These are phyloP conservation scores for Eubasilissa regina DNA, from an alignment of 1,140 invertebrate genomes.

Conservation along the genomic window DNA sequence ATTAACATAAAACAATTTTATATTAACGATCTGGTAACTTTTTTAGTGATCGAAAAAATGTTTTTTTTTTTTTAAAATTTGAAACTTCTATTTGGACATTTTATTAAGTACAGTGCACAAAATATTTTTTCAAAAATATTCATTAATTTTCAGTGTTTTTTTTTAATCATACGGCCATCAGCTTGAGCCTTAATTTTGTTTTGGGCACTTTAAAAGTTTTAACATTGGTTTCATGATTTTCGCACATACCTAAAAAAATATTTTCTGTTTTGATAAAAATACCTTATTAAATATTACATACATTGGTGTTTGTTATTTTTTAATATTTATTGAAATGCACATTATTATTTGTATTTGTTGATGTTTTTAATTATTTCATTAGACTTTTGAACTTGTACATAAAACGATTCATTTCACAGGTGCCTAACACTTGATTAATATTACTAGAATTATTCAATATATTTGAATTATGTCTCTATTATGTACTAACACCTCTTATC, in stretches of 20 bases:
- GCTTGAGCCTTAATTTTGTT: not conserved
- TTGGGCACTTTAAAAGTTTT: no score
- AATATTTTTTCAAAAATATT: no score
- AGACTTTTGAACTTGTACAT: conserved; percentile 25
- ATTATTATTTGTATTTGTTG: conserved; percentile 16
- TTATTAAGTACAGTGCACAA: no score
- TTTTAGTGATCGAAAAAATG: no score
- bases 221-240: not conserved
- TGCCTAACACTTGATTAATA: conserved; percentile 31
- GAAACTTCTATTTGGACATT: no score
- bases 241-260: not conserved
- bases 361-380: conserved; percentile 9
- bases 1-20: no score
- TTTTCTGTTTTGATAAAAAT: no score
- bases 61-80: no score
- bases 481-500: conserved; percentile 62
- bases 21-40: no score
- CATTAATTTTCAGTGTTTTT: no score
- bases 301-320: conserved; percentile 40
- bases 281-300: not conserved
- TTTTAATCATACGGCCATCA: no score
- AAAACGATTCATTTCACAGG: conserved; percentile 13
- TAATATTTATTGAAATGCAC: conserved; percentile 37
- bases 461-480: not conserved
- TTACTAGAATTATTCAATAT: conserved; percentile 7